Base-by-base conservation (phyloP, 2,113 vertebrate species). In the Lepisosteus oculatus region DNA sequence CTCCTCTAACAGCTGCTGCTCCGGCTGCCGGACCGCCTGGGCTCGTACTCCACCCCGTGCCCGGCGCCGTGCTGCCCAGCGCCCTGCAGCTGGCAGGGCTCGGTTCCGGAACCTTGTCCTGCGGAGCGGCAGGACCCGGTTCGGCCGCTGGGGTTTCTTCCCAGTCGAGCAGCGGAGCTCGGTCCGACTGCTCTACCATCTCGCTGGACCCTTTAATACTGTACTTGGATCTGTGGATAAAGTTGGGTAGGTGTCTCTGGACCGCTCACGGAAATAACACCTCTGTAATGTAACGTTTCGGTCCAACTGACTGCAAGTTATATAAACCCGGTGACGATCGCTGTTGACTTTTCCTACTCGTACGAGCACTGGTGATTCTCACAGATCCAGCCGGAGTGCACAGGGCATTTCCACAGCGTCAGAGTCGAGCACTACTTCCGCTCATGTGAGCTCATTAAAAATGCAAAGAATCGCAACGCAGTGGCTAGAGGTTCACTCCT, bases 111-210 rank as follows among this genome's bases (percentile, higher is more conserved):
- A 80, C 72, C 78, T 73, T 75, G 41, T 78, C 83, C 72, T 73
- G 81, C 66, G 81, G 81, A 75, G 57, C 78, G 74, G 83, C 70
- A 67, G 78, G 83, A 80, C 68, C 79, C 66, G 81, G 84, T 55
- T 92, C 88, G 42, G 91, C 83, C 2, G 91, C 91, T 6, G 94
- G 94, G 81, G 93, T 90, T 90, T 97, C 94, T 88, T 96, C 95
- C 94, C 94, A 96, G 87, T 94, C 91, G 73, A 97, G 90, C 71
- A 97, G 91, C 85, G 94, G 95, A 83, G 95, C 95, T 82, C 93
- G 91, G 82, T 97, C 96, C 72, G 93, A 93, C 78, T 94, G 92
- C 89, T 94, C 92, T 81, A 90, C 94, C 95, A 97, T 97, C 80
- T 80, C 85, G 78, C 61, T 69, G 57, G 47, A 51, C 47, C 47